Base-by-base conservation (phyloP, 2,888 invertebrate genomes). In the Caenorhabditis sinica region DNA sequence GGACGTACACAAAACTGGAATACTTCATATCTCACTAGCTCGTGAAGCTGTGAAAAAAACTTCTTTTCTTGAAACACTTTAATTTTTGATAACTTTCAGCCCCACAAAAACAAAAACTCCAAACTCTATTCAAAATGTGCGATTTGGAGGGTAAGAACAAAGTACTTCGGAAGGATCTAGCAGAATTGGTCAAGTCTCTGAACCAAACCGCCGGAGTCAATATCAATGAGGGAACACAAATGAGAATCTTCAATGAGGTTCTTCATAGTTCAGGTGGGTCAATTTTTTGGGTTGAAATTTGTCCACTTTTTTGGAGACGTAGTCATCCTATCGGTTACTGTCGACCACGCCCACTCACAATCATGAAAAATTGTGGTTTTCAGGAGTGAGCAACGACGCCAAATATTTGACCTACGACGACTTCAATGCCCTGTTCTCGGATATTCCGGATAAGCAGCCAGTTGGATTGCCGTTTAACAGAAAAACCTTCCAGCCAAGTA, bases 61-160 rank as follows among this genome's bases (percentile, higher is more conserved):
- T n/a, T n/a, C n/a, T n/a, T n/a, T n/a, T n/a, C n/a, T n/a, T n/a
- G n/a, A n/a, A n/a, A n/a, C n/a, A n/a, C n/a, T n/a, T n/a, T n/a
- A n/a, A n/a, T n/a, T n/a, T n/a, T n/a, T n/a, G n/a, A n/a, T n/a
- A 13, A 56, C 33, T 58, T 72, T 5, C 51, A 73, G 89, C 89
- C 82, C 25, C 71, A 23, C 85, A 82, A 36, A 66, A 73, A 25
- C 65, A 87, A 36, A 87, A 85, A 60, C 83, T 97, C 45, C 95
- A 97, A 6, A 97, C 97, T 43, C 96, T 98, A 87, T 97, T 97
- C 93, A 97, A 97, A 93, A 97, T 98, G 97, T 97, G 97, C 91
- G 97, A 97, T 93, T 96, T 97, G 90, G 96, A 97, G 93, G 95
- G 96, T 20, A 97, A 97, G 90, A 97, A 97, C 0, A 96, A 96